Evolutionary conservation across 2,113 vertebrate genomes (phyloP), one percentile per base, ranked within the genome.

Genomic region (Phylloscopus whistleri): DNA sequence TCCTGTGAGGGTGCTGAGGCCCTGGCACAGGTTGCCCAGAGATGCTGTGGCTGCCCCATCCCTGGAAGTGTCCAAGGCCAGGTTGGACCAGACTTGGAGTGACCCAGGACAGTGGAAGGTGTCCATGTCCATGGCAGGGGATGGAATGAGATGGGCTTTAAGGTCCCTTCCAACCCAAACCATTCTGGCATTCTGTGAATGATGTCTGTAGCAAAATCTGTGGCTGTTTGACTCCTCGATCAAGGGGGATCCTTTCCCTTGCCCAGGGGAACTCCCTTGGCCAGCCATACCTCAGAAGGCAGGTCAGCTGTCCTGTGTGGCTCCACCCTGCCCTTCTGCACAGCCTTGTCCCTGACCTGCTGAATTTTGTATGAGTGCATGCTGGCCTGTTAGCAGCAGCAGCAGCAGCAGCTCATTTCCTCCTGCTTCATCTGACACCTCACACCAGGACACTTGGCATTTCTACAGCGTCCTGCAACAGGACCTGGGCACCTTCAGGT

Each of bases 31-130:
- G 35, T 8, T 84, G 12, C 31, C 26, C 35, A 69, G 41, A 28
- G 63, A 43, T 55, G 31, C 35, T 63, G 35, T 27, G 41, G 55
- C 63, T 83, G 63, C 41, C 31, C 6, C 18, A 31, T 43, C 26
- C 62, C 18, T 90, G 21, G 14, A 4, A 49, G 31, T 37, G 21
- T 49, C 18, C 49, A 49, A 28, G 35, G 55, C 21, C 48, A 41
- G 46, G 9, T 0, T 46, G n/a, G 39, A 35, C 2, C 0, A 1
- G 62, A 7, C 14, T 55, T 69, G 41, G 27, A 76, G 41, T 2
- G 2, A 11, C 56, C 31, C 24, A 31, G 7, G 10, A 13, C 20
- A 13, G n/a, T 49, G 35, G 55, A 43, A 84, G 22, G 15, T 43
- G 30, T 62, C 53, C n/a, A 53, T 81, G 33, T 9, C 10, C 12